Base-by-base conservation (phyloP, 1,140 invertebrate genomes). In the Diabrotica undecimpunctata region DNA sequence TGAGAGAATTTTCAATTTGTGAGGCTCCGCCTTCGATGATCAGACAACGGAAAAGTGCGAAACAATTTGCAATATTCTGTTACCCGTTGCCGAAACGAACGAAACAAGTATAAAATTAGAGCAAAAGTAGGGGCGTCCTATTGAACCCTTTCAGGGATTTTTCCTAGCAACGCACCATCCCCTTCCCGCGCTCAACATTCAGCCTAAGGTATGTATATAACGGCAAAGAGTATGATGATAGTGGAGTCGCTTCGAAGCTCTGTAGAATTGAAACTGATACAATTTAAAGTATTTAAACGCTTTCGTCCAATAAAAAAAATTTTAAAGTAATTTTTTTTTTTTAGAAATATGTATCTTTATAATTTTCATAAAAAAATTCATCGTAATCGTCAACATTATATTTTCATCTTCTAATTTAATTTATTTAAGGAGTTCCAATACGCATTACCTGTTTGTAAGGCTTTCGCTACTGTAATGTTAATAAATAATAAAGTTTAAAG, bases 91-190 rank as follows among this genome's bases (percentile, higher is more conserved):
- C 8, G 41, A 46, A 46, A 46, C 41, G 41, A 46, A 46, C 41
- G 37, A 57, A 57, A 57, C 55, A 37, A 57, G 55, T 57, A 57
- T 57, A 37, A 57, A 57, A 57, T 57, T 57, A 57, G 55, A 25
- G 37, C 55, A 57, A 57, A 57, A 57, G 55, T 57, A 57, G 55
- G 25, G 36, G 55, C 35, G 55, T 25, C 55, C 55, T 57, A 57
- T 57, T 57, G 55, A 57, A 57, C 55, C 55, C 55, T 57, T 57
- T 57, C 55, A 57, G 37, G 55, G 55, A 57, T 57, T 57, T 57
- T 57, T 57, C 55, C 55, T 57, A 57, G 55, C 55, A 57, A 57
- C 55, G 55, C 55, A 12, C 25, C n/a, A 38, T 38, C 55, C 55
- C 25, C 13, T 37, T 9, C 55, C 36, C 55, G n/a, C 55, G 35